A percentile compares a stretch with the other conserved stretches of the same genome.
Evolutionary conservation across 2,888 invertebrate genomes (phyloP).

Genomic region (Scelioninae gen. 2): DNA sequence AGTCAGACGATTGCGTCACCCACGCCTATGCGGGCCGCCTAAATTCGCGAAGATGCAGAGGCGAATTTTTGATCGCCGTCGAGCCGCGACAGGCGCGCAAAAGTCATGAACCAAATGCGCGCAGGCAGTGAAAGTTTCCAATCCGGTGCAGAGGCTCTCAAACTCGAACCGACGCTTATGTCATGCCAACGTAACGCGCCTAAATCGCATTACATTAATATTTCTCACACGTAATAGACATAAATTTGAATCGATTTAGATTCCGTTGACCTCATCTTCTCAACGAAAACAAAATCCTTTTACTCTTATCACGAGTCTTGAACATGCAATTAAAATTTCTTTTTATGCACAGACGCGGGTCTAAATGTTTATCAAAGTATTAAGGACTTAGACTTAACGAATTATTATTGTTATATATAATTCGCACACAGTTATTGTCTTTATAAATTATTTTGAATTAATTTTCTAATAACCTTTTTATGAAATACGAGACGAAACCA

Average conservation of each 20-base stretch:
- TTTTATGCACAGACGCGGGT: no score
- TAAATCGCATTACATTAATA: conserved; percentile 37
- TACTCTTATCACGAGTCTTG: not conserved
- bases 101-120: conserved; percentile 59
- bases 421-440: no score
- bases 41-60: conserved; percentile 18
- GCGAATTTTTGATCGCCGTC: conserved; percentile 14
- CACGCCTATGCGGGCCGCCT: not conserved
- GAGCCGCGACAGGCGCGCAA: conserved; percentile 8
- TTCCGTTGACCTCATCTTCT: conserved; percentile 35
- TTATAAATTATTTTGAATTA: no score
- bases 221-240: conserved; percentile 40
- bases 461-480: no score
- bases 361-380: no score
- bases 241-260: conserved; percentile 39
- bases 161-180: conserved; percentile 60
- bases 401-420: not conserved
- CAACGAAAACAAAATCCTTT: not conserved
- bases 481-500: not conserved
- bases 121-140: conserved; percentile 70
- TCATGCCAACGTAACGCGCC: conserved; percentile 59
- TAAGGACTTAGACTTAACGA: no score
- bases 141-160: conserved; percentile 65
- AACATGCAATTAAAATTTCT: no score
- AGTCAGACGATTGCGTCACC: conserved; percentile 21